Base-by-base conservation (phyloP, 2,888 invertebrate species). In the Zele albiditarsus region DNA sequence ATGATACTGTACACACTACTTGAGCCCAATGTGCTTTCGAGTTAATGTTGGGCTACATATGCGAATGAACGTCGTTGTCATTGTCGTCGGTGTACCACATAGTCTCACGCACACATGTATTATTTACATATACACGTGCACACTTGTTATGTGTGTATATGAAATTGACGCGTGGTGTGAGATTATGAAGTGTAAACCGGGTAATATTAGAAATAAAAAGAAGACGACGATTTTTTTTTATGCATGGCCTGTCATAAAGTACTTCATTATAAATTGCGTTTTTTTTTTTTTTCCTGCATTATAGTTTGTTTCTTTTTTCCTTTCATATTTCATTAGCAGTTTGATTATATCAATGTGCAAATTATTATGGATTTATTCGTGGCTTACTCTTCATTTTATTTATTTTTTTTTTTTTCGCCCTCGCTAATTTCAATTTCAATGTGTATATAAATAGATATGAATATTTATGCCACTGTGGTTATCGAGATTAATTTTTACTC, bases 131-230 rank as follows among this genome's bases (percentile, higher is more conserved):
- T 53, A 53, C 38, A 46, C 27, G 23, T 25, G 6, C 3, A 25
- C 16, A 72, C 38, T n/a, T 42, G 46, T 31, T 31, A 31, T 31
- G 31, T 20, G 12, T n/a, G 60, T n/a, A 42, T 16, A n/a, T 42
- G 27, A 25, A 60, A 38, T 58, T 60, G 42, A 20, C 66, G 38
- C 28, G 49, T 42, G 62, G 42, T 28, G 76, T 53, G 74, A 78
- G 80, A 84, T 84, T 84, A 86, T 80, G 81, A 86, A 83, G 84
- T 83, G 85, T 82, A 84, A 85, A 84, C 83, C 81, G 79, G 27
- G 46, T 62, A 42, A 75, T 76, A 74, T 78, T 79, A 80, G 78
- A 77, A 84, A 84, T 84, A 83, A 53, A 46, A 46, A n/a, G 3
- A 46, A n/a, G n/a, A 46, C 1, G 14, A 83, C 80, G 80, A 74